Evolutionary conservation across 2,797 vertebrate species (phyloP), one percentile per base, ranked within the genome.

Genomic region (Chelon labrosus): DNA sequence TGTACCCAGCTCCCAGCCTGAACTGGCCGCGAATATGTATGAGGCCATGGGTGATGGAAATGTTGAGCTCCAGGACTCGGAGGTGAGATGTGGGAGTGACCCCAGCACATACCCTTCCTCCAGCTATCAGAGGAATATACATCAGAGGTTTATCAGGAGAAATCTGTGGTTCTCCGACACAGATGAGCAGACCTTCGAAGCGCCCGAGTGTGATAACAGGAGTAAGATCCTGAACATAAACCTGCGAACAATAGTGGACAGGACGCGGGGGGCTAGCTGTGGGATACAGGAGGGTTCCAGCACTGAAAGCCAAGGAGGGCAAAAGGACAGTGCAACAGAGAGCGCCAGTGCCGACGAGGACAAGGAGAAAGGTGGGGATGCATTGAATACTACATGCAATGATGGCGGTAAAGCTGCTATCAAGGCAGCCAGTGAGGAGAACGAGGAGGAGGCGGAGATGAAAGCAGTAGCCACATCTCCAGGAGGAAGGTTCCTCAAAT

Each of bases 361-460:
- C 42, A 95, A 94, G 83, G 96, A 94, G 54, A 96, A 94, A 79
- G 90, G 91, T 20, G 94, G 94, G 1, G 94, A 95, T 66, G 78
- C 57, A 0, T 52, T 79, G 12, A 88, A 81, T 52, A 80, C 71
- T 4, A 69, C 85, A 0, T 73, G 85, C 70, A 73, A 59, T 0
- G 96, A 95, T 25, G 83, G 83, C 7, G 56, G 79, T 1, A 96
- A 94, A 82, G 88, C 88, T 1, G 65, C 79, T 1, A 42, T 85
- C 20, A 94, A 94, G 78, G 73, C 92, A 2, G 78, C 92, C 31
- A 95, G 94, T 16, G 96, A 97, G 79, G 97, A 96, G 72, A 97
- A 96, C n/a, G 97, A 98, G 58, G 96, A 98, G n/a, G 97, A 99
- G 89, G 98, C 97, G 1, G 97, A 97, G 77, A 97, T 99, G 94